Evolutionary conservation across 2,113 vertebrate genomes (phyloP), one percentile per base, ranked within the genome.

Genomic region (Oncorhynchus keta): DNA sequence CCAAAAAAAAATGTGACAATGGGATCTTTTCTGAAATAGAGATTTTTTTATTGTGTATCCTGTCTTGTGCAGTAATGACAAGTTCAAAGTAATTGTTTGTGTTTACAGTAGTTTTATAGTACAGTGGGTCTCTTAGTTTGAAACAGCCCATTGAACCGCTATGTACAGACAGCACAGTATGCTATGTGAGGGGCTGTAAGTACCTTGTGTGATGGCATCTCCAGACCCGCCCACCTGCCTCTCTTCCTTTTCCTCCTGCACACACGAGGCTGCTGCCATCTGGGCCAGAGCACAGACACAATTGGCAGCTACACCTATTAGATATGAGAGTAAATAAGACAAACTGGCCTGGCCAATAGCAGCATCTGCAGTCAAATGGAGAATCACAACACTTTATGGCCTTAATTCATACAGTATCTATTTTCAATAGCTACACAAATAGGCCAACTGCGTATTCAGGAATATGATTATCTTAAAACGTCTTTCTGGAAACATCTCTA

Each of bases 251-350:
- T 99, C 97, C 77, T 98, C 97, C 87, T 96, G 96, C 67, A 98
- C 96, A 80, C 97, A 99, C 20, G 97, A 99, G 1, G 98, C 98
- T 51, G 96, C 97, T 7, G 97, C 96, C 97, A 99, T 99, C 89
- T 99, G 98, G 30, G n/a, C n/a, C n/a, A n/a, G n/a, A n/a, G 97
- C 97, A 5, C 97, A 99, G 1, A 97, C 97, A 28, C 98, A 99
- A 86, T 99, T 98, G 65, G 96, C 97, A 45, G 97, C 97, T 66
- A 99, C 96, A 70, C 98, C 98, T 14, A 51, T 51, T 51, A 51
- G 49, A 51, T 51, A 16, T 51, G 8, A n/a, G 0, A n/a, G 59
- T 61, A 61, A 22, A 14, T n/a, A 61, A 8, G 20, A 61, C 59
- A 8, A 61, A 6, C 59, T n/a, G 59, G 59, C n/a, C 59, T 14